These are phyloP conservation scores for Galendromus occidentalis DNA, from an alignment of 1,140 invertebrate species.

Conservation along the genomic window DNA sequence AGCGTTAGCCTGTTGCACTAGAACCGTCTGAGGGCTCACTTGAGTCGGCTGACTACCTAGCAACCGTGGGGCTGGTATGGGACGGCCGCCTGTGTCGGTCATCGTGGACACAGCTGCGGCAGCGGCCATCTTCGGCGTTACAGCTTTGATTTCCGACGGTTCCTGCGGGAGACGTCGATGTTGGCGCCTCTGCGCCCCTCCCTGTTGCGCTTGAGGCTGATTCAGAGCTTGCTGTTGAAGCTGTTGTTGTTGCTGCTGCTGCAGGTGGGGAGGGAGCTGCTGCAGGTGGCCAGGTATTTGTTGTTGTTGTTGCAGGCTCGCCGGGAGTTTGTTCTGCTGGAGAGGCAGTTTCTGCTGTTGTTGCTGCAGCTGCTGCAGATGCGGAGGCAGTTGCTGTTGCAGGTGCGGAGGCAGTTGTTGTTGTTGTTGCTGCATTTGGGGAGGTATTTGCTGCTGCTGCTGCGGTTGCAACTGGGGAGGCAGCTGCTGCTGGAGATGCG, in stretches of 20 bases:
- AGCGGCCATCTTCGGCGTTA: neutral
- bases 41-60: neutral
- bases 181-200: neutral
- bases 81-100: too few relatives aligned
- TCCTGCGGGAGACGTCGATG: slow-evolving; percentile 1
- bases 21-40: neutral
- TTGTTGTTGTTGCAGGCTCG: slow-evolving; percentile 11
- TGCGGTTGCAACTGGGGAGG: neutral
- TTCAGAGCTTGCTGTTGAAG: slow-evolving; percentile 15
- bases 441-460: slow-evolving; percentile 12
- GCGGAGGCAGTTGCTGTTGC: slow-evolving; percentile 4
- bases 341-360: slow-evolving; percentile 16
- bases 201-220: too few relatives aligned
- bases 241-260: slow-evolving; percentile 20
- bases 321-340: too few relatives aligned
- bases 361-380: slow-evolving; percentile 13
- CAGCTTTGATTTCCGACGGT: neutral
- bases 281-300: slow-evolving; percentile 13
- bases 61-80: neutral
- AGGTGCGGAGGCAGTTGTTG: neutral
- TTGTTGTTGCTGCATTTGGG: neutral
- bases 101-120: neutral
- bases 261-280: slow-evolving; percentile 16
- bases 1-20: neutral
- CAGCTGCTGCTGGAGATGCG: slow-evolving; percentile 12